Conservation (phyloP, 2,113 vertebrate genomes). For the Apodemus speciosus region DNA sequence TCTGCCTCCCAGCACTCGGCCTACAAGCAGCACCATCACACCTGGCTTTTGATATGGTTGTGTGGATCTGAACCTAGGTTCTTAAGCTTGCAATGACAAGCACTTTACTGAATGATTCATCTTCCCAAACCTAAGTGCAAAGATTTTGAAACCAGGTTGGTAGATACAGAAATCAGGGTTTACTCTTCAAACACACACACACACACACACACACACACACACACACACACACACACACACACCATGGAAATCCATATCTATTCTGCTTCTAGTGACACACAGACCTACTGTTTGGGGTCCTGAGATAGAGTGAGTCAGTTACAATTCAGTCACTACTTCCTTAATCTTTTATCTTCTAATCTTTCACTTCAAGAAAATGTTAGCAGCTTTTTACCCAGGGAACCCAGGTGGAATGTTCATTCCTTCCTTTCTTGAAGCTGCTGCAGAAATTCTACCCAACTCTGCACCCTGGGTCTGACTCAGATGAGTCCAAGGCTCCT, state of each 20-base stretch:
- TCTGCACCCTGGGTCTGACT: not conserved
- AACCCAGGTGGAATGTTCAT: not conserved
- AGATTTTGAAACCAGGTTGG: not conserved
- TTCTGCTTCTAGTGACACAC: not conserved
- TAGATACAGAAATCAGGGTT: not conserved
- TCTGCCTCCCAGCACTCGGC: not conserved
- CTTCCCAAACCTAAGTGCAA: not conserved
- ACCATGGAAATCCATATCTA: not conserved
- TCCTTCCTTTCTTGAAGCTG: not conserved
- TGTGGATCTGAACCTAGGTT: not conserved
- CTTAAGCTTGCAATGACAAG: not conserved
- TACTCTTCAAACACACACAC: not conserved
- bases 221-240: not conserved
- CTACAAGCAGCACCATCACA: not conserved
- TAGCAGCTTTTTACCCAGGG: not conserved
- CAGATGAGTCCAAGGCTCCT: not conserved
- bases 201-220: not conserved
- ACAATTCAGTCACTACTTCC: accelerated
- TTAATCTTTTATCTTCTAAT: not conserved
- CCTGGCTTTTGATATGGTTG: too few relatives aligned
- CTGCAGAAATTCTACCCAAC: not conserved
- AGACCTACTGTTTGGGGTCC: not conserved
- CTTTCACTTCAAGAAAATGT: not conserved
- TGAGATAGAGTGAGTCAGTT: not conserved
- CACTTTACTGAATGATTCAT: not conserved